These are phyloP conservation scores for Polylopha cassiicola DNA, from an alignment of 2,888 invertebrate genomes.

Conservation along the genomic window DNA sequence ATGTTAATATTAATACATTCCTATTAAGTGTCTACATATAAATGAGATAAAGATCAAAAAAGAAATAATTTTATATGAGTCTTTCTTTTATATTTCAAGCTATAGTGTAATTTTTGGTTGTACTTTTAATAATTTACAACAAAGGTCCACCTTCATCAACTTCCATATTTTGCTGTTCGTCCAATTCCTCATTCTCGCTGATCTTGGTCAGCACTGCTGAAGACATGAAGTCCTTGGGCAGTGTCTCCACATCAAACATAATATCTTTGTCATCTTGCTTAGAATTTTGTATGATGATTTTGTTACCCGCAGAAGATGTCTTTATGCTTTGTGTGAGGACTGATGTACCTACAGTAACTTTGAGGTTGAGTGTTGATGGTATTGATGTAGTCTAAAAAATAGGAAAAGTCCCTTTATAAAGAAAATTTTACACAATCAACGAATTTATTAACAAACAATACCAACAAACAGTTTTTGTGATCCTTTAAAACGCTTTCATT, in stretches of 20 bases:
- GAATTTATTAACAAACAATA: no score
- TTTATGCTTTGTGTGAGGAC: constrained; percentile 48
- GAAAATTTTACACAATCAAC: no score
- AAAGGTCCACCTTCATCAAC: constrained; percentile 49
- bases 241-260: constrained; percentile 35
- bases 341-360: constrained; percentile 50
- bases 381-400: constrained; percentile 34
- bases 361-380: constrained; percentile 37
- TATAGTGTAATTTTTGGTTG: not conserved
- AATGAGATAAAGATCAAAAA: no score
- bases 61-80: no score
- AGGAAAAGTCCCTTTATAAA: constrained; percentile 14
- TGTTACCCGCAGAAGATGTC: constrained; percentile 30
- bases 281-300: constrained; percentile 18
- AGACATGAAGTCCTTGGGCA: constrained; percentile 42
- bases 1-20: constrained; percentile 2
- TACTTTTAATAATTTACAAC: not conserved
- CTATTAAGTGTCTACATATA: no score
- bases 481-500: no score
- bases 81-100: no score
- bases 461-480: no score
- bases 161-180: constrained; percentile 44
- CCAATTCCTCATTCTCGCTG: constrained; percentile 26
- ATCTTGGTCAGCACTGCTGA: constrained; percentile 28
- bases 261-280: constrained; percentile 18